Conservation (phyloP, 1,140 invertebrate genomes). For the Lordiphosa mommai region DNA sequence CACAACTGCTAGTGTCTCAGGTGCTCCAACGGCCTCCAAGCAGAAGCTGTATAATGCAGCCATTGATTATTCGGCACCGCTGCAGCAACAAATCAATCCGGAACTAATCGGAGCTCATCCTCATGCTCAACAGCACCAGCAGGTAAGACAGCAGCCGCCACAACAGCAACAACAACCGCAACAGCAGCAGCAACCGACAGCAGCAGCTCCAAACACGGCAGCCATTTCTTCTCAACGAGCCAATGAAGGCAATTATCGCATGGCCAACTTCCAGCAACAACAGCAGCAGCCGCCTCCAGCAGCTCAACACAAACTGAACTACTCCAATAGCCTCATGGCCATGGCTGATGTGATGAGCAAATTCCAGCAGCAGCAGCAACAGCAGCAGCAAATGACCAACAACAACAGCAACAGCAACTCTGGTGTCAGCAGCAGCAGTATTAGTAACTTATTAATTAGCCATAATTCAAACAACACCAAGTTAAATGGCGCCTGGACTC, state of each 20-base stretch:
- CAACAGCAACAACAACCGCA: constrained; percentile 34
- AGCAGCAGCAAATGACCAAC: constrained; percentile 41
- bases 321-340: constrained; percentile 45
- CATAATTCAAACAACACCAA: constrained; percentile 68
- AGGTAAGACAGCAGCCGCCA: constrained; percentile 54
- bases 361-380: constrained; percentile 49
- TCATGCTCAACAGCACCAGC: constrained; percentile 72
- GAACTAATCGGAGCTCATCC: constrained; percentile 76
- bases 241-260: background rate
- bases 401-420: constrained; percentile 36
- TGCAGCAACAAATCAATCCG: constrained; percentile 75
- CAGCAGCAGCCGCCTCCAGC: constrained; percentile 14
- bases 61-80: constrained; percentile 74
- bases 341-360: constrained; percentile 66
- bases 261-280: constrained; percentile 3
- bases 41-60: constrained; percentile 63
- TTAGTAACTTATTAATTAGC: constrained; percentile 79
- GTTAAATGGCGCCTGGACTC: constrained; percentile 28
- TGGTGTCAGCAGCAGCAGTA: constrained; percentile 72
- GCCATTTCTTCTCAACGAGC: background rate
- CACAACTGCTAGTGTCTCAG: constrained; percentile 35
- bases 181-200: constrained; percentile 30
- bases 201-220: constrained; percentile 11
- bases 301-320: constrained; percentile 35
- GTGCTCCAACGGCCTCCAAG: constrained; percentile 58